phyloP scores from a whole-genome alignment of 1,140 invertebrate species.

The Pseudoatta argentina region DNA sequence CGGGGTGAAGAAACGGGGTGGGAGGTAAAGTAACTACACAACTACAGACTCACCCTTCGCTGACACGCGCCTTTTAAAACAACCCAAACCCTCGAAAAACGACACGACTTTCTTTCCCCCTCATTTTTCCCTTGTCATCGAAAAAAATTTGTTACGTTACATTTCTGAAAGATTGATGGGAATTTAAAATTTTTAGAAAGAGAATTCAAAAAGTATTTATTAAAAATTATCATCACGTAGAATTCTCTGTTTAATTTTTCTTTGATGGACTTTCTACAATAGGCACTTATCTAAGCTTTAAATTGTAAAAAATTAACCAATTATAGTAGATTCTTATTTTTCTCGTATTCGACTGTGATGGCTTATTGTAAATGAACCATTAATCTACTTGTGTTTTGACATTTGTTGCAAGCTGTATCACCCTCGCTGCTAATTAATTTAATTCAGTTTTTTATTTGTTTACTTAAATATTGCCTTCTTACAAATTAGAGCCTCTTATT shows the following conservation, averaged over 20 bases:
- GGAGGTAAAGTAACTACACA: slow-evolving; percentile 23
- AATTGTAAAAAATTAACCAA: no score
- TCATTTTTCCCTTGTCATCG: slow-evolving; percentile 1
- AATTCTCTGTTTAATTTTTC: background rate
- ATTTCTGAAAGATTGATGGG: background rate
- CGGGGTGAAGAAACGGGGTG: background rate
- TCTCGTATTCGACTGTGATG: no score
- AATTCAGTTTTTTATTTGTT: background rate
- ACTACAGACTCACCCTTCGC: slow-evolving; percentile 11
- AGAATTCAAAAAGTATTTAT: background rate
- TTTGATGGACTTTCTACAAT: no score
- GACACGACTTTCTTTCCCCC: background rate
- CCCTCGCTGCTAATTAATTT: background rate
- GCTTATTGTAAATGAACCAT: no score
- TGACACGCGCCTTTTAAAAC: slow-evolving; percentile 69
- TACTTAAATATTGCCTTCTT: background rate
- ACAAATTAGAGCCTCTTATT: background rate
- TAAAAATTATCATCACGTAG: no score
- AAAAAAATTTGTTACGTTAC: background rate
- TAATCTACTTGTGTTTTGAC: background rate
- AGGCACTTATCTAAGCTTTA: no score
- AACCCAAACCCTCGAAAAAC: slow-evolving; percentile 57
- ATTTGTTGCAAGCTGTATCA: background rate
- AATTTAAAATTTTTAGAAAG: background rate
- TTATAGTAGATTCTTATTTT: no score